Evolutionary conservation across 2,888 invertebrate genomes (phyloP), one percentile per base, ranked within the genome.

Genomic region (Megaustenia siamemsis): DNA sequence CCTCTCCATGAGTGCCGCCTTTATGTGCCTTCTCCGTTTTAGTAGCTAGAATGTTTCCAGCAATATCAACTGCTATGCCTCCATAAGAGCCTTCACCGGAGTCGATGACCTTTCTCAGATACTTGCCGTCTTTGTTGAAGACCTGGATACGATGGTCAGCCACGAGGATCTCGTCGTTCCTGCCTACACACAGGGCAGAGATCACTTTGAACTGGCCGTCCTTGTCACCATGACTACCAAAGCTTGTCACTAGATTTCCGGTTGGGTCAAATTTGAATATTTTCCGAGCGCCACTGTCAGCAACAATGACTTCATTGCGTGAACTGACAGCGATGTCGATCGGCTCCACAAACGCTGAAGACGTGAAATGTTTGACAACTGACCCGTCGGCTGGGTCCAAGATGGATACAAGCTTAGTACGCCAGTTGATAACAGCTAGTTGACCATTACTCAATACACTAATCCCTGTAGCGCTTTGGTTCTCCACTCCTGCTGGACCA

Each of bases 361-460:
- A 89, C 0, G 93, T 92, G 87, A 93, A 93, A 83, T 93, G 91
- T 40, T 88, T 90, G 77, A 92, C 80, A 24, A 93, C 83, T 24
- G 91, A 91, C 6, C 94, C 94, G 0, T 92, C 90, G 12, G 84
- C 86, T 3, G 88, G 83, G 12, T 91, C 92, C 94, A 97, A 95
- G 95, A 97, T 97, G 0, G 97, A 97, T 24, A 98, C 95, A 53
- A 95, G 95, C 92, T 96, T 96, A 24, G 96, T 96, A 89, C 97
- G 95, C 98, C 98, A 98, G 94, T 98, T 98, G 79, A 97, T 96
- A 24, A 97, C 96, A 21, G 97, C 96, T 53, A 98, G 95, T 38
- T 93, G 93, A 78, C 93, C 92, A 35, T 96, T 96, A 86, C 96
- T 96, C 76, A 96, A 95, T 15, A 96, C 96, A 81, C 91, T 90